Evolutionary conservation across 1,140 invertebrate genomes (phyloP).

Genomic region (Zaprionus taronus): DNA sequence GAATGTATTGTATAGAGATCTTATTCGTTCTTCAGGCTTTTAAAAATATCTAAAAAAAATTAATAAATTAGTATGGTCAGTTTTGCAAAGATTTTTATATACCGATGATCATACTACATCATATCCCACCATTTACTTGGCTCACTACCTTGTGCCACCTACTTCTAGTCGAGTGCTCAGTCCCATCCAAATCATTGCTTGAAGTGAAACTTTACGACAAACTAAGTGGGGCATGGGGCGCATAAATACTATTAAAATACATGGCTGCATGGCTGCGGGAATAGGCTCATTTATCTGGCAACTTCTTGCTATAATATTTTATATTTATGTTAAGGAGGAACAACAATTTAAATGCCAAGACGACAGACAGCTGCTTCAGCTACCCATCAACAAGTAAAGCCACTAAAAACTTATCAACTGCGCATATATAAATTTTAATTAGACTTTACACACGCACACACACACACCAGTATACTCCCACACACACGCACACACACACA

Average conservation of each 20-base stretch:
- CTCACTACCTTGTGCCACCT: background rate
- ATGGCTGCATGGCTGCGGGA: conserved; percentile 1
- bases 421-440: conserved; percentile 81
- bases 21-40: no score
- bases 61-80: no score
- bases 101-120: background rate
- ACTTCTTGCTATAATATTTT: conserved; percentile 6
- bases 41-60: no score
- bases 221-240: background rate
- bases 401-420: conserved; percentile 79
- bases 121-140: background rate
- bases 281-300: conserved; percentile 7
- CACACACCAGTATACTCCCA: conserved; percentile 28
- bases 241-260: conserved; percentile 11
- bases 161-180: background rate
- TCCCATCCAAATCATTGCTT: background rate
- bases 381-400: conserved; percentile 57
- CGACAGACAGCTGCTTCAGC: conserved; percentile 30
- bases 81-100: no score
- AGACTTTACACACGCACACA: conserved; percentile 50
- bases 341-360: conserved; percentile 18
- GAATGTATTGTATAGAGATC: no score
- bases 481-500: conserved; percentile 5
- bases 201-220: conserved; percentile 10
- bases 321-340: conserved; percentile 18